A percentile compares a stretch with the other conserved stretches of the same genome.
Evolutionary conservation across 2,888 invertebrate species (phyloP).

Genomic region (Salpingus planirostris): DNA sequence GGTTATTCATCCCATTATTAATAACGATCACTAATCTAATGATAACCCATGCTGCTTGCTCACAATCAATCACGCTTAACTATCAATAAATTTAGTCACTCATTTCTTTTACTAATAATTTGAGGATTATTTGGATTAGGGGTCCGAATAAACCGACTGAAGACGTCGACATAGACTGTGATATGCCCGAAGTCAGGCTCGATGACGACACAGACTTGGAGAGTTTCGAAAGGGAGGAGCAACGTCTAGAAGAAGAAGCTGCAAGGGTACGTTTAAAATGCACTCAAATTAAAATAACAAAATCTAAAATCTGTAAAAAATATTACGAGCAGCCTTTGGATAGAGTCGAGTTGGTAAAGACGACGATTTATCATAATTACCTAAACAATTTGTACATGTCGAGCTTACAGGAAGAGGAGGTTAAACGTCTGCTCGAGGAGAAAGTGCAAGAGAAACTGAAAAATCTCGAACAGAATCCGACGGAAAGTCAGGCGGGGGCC

Average conservation of each 20-base stretch:
- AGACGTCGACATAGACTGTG: constrained; percentile 35
- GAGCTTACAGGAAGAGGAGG: constrained; percentile 42
- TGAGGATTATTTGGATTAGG: too few species aligned
- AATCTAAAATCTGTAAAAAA: too few species aligned
- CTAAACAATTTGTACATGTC: constrained; percentile 13
- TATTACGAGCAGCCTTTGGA: constrained; percentile 35
- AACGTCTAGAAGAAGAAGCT: constrained; percentile 44
- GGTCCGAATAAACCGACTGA: constrained; percentile 22
- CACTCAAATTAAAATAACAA: too few species aligned
- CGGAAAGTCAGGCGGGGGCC: constrained; percentile 28
- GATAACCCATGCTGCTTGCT: constrained; percentile 42
- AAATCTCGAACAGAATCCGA: constrained; percentile 27
- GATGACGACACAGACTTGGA: constrained; percentile 43
- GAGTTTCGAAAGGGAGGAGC: constrained; percentile 48
- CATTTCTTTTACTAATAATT: too few species aligned
- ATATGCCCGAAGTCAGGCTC: constrained; percentile 34
- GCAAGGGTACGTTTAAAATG: constrained; percentile 37
- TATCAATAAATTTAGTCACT: too few species aligned
- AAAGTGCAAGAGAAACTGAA: constrained; percentile 39
- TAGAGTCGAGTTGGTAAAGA: constrained; percentile 35
- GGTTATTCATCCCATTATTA: too few species aligned
- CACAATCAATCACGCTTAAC: constrained; percentile 23
- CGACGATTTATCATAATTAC: constrained; percentile 12
- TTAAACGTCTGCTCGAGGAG: constrained; percentile 43
- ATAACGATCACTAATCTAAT: too few species aligned